phyloP scores from a whole-genome alignment of 2,113 vertebrate genomes.

The Gnathonemus longibarbis region DNA sequence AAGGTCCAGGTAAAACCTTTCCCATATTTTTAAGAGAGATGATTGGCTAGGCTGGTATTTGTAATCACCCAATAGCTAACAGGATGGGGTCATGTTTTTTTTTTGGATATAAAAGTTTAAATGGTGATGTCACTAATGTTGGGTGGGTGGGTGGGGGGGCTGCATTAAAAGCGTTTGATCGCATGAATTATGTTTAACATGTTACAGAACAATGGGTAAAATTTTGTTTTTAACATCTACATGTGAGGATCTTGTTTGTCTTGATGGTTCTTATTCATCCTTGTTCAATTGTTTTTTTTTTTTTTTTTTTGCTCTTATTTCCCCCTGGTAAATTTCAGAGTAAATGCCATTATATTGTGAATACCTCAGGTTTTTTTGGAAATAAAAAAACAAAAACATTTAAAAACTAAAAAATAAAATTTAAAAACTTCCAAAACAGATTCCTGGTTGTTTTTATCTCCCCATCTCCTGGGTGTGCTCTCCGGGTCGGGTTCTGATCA shows the following conservation, averaged over 20 bases:
- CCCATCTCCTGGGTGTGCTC: no score
- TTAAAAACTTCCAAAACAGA: conserved; percentile 52
- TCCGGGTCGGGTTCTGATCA: not conserved
- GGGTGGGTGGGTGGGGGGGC: not conserved
- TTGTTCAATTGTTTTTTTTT: conserved; percentile 28
- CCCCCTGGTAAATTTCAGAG: conserved; percentile 49
- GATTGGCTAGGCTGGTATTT: conserved; percentile 37
- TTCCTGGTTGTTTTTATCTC: not conserved
- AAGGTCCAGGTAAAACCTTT: conserved; percentile 27
- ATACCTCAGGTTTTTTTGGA: conserved; percentile 75
- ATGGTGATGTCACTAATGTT: conserved; percentile 22
- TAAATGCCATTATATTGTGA: conserved; percentile 76
- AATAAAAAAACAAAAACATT: conserved; percentile 57
- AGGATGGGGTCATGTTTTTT: conserved; percentile 20
- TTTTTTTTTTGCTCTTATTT: conserved; percentile 1
- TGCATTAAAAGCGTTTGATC: conserved; percentile 24
- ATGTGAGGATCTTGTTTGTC: conserved; percentile 36
- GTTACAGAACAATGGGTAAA: conserved; percentile 28
- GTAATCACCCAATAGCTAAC: conserved; percentile 24
- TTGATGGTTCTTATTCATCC: conserved; percentile 37
- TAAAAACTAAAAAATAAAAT: conserved; percentile 58
- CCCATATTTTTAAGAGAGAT: conserved; percentile 27
- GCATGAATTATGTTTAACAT: conserved; percentile 37
- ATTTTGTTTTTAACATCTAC: conserved; percentile 24
- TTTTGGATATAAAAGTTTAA: conserved; percentile 7